Percentiles rank a stretch among this genome's conserved stretches.
phyloP scores from a whole-genome alignment of 2,797 vertebrate species.

The Channallabes apus region DNA sequence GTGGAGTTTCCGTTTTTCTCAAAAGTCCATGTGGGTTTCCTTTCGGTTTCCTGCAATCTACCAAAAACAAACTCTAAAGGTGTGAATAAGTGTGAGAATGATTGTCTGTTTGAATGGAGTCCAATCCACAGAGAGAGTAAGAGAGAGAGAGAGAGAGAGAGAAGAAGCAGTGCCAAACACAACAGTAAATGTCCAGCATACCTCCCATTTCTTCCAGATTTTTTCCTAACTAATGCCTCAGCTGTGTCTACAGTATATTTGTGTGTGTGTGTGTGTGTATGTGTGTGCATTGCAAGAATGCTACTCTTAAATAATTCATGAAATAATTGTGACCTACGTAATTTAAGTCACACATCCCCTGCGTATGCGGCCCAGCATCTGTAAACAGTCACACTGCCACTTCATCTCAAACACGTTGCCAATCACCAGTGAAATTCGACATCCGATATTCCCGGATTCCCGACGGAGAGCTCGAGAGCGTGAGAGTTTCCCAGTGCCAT shows the following conservation, averaged over 20 bases:
- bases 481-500: slow-evolving; percentile 26
- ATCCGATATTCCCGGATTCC: neutral
- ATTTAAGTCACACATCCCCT: neutral
- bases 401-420: neutral
- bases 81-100: neutral
- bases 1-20: too few relatives aligned
- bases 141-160: neutral
- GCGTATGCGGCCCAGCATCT: neutral
- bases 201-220: neutral
- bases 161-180: neutral
- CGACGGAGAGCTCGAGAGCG: neutral
- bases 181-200: neutral
- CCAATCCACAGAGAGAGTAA: neutral
- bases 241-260: neutral
- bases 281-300: neutral
- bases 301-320: neutral
- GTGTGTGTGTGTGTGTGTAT: neutral
- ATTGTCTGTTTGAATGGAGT: neutral
- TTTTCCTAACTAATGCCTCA: neutral
- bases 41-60: neutral
- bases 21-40: neutral
- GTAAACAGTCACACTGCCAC: neutral
- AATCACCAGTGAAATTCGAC: neutral
- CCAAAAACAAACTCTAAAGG: neutral
- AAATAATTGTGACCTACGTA: neutral